Conservation (phyloP, 23 tunicate species). For the Trididemnum nubilum region DNA sequence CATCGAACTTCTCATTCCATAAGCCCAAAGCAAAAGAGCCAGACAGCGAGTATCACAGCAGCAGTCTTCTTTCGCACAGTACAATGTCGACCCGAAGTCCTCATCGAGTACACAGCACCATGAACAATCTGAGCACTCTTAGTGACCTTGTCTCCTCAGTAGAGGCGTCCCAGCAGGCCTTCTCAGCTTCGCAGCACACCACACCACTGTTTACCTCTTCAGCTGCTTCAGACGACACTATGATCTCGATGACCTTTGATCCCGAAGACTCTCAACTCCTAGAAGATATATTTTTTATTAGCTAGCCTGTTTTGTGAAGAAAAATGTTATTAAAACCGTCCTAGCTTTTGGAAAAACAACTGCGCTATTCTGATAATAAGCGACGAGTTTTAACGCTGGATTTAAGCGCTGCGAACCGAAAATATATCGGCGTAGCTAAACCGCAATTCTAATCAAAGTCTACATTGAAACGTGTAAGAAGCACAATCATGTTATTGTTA, state of each 20-base stretch:
- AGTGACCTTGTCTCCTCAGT: conserved; percentile 43
- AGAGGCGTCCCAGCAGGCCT: background rate
- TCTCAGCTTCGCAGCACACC: background rate
- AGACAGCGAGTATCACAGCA: background rate
- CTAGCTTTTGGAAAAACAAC: too few species aligned
- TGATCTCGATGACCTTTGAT: conserved; percentile 41
- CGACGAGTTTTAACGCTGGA: too few species aligned
- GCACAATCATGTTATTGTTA: too few species aligned
- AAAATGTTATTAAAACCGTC: background rate
- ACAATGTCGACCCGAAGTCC: background rate
- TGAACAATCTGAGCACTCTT: conserved; percentile 48
- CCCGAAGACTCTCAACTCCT: conserved; percentile 48
- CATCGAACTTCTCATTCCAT: background rate
- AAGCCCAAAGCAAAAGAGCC: background rate
- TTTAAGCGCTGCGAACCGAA: too few species aligned
- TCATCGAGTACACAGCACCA: conserved; percentile 3
- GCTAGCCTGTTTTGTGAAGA: too few species aligned
- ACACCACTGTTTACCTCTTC: background rate
- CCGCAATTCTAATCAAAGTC: too few species aligned
- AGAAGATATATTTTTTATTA: conserved; percentile 53
- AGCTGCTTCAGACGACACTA: background rate
- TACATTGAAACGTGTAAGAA: too few species aligned
- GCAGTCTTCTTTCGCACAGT: too few species aligned
- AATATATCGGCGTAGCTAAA: too few species aligned
- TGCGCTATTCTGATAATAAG: too few species aligned